Evolutionary conservation across 2,888 invertebrate genomes (phyloP), one percentile per base, ranked within the genome.

Genomic region (Rugalucina vietnamica): DNA sequence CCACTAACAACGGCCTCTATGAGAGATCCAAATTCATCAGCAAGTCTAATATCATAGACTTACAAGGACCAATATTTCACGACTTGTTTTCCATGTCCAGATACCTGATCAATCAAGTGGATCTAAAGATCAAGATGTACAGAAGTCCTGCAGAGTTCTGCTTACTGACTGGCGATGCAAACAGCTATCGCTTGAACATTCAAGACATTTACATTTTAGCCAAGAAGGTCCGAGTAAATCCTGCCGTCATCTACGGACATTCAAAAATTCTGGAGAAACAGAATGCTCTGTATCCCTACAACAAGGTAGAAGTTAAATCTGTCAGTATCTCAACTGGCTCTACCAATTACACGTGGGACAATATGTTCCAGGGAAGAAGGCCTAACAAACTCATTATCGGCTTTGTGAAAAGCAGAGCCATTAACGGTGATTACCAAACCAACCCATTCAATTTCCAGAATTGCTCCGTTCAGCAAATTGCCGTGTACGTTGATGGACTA

Each of bases 81-180:
- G 85, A 86, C 74, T 39, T 84, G 65, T 88, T 85, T 49, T 49
- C 77, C 27, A 81, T 86, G 74, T 57, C 75, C 34, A 71, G 88
- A 57, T 84, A 85, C 21, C 24, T 89, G 18, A 43, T 87, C 29
- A 88, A 88, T 74, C 82, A 84, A 34, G 85, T 87, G 1, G 78
- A 85, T 37, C 82, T 89, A 24, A 84, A 82, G 60, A 49, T 89
- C 0, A 82, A 83, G 57, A 5, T 89, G 29, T 86, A 85, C 60
- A 81, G 86, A 77, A 81, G 72, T 49, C 57, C 82, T 34, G 24
- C 74, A 0, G 60, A 43, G 5, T 89, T 87, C 74, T 82, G 78
- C 65, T 60, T 87, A 54, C 43, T 82, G 34, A 60, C 84, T 0
- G 78, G 37, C 1, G 75, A 81, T 36, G 36, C 34, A 21, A 73